phyloP scores from a whole-genome alignment of 2,797 vertebrate species.

The Enteromius paludinosus region DNA sequence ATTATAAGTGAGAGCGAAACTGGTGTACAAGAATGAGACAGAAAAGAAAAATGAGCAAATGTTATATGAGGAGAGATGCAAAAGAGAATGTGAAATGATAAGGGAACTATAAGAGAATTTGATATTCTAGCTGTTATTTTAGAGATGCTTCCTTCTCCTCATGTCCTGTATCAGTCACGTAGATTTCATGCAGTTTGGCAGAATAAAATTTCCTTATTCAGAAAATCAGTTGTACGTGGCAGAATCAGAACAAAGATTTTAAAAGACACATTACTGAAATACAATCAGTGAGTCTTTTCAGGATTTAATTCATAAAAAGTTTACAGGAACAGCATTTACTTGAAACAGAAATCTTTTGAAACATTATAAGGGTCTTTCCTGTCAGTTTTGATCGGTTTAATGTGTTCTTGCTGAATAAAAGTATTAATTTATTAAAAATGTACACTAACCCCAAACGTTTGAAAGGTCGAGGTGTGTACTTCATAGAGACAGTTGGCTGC shows the following conservation, averaged over 20 bases:
- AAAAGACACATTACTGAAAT: neutral
- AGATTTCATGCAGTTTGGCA: neutral
- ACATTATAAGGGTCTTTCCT: neutral
- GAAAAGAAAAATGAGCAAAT: neutral
- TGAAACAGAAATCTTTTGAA: neutral
- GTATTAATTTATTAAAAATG: neutral
- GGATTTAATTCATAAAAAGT: neutral
- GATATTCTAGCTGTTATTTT: neutral
- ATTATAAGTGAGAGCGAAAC: neutral
- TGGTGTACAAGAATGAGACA: neutral
- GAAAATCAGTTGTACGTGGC: neutral
- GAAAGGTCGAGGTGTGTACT: neutral
- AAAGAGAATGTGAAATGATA: constrained; percentile 24
- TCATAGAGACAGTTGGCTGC: neutral
- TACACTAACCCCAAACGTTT: neutral
- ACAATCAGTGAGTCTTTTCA: neutral
- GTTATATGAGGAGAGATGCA: neutral
- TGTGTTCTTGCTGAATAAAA: neutral
- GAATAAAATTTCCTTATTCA: neutral
- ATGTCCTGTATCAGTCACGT: neutral
- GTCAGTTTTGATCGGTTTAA: neutral
- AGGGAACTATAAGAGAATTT: neutral
- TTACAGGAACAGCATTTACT: neutral
- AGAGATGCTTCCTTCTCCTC: neutral
- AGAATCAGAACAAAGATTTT: neutral